phyloP scores from a whole-genome alignment of 2,888 invertebrate species.

The Drosophila silvestris region DNA sequence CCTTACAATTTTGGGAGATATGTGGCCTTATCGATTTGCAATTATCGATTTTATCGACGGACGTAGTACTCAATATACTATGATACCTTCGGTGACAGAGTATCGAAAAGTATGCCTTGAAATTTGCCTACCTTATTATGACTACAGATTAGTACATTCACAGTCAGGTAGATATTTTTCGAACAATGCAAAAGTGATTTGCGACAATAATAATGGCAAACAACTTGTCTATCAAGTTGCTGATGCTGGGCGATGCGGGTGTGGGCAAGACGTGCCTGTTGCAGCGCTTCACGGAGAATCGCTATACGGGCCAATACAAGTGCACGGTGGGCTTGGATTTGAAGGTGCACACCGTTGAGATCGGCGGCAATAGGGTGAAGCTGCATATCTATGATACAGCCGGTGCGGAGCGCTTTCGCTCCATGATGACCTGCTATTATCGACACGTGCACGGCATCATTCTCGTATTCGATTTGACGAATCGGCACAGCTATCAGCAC shows the following conservation, averaged over 20 bases:
- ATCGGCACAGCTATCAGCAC: slow-evolving; percentile 98
- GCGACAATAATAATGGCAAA: neutral
- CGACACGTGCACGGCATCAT: slow-evolving; percentile 98
- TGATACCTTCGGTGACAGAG: too few species aligned
- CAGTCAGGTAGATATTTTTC: neutral
- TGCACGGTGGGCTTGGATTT: slow-evolving; percentile 99
- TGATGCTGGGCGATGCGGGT: slow-evolving; percentile 99
- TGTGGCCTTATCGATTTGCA: too few species aligned
- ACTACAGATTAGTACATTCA: neutral
- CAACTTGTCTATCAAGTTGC: slow-evolving; percentile 90
- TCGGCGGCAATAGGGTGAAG: slow-evolving; percentile 97
- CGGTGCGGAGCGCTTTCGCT: slow-evolving; percentile 96
- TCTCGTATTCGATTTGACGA: slow-evolving; percentile 99
- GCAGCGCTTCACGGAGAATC: slow-evolving; percentile 99
- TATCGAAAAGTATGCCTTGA: neutral
- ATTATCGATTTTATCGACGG: too few species aligned
- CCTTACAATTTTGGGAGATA: too few species aligned
- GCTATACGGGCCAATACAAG: slow-evolving; percentile 99
- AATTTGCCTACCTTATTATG: neutral
- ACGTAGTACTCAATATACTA: too few species aligned
- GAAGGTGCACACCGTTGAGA: slow-evolving; percentile 98
- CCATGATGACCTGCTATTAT: slow-evolving; percentile 97
- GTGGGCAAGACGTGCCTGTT: slow-evolving; percentile 99
- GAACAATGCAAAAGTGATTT: neutral
- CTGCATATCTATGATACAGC: slow-evolving; percentile 99